These are phyloP conservation scores for Aurelia sp. DNA, from an alignment of 30 jellyfish, hydroid and myxozoan species.

Conservation along the genomic window DNA sequence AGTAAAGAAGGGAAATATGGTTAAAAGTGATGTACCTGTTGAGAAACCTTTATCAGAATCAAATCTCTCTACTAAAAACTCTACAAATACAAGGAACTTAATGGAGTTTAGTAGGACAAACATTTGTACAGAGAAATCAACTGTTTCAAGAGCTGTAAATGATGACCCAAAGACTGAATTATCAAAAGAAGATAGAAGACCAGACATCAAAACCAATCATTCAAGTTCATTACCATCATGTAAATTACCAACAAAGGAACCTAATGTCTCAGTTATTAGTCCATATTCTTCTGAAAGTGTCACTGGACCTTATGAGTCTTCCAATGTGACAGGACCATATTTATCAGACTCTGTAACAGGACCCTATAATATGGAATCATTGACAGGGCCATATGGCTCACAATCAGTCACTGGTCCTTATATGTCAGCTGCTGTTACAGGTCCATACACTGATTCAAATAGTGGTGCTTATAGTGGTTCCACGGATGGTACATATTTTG, in stretches of 20 bases:
- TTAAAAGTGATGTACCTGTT: neutral
- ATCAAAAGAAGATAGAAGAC: neutral
- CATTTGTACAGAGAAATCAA: neutral
- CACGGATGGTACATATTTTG: neutral
- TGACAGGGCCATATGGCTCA: constrained; percentile 26
- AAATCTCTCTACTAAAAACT: neutral
- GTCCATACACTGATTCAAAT: neutral
- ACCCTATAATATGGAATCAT: neutral
- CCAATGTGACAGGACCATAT: constrained; percentile 12
- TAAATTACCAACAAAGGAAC: neutral
- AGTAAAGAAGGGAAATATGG: neutral
- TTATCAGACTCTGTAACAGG: neutral
- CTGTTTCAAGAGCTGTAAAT: neutral
- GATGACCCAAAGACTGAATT: neutral
- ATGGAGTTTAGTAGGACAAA: neutral
- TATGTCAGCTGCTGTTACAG: neutral
- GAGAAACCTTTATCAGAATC: too few species aligned
- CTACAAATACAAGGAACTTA: neutral
- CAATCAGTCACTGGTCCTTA: constrained; percentile 39
- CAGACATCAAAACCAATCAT: neutral
- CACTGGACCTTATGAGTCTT: neutral
- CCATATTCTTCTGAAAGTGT: neutral
- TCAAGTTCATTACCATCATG: neutral
- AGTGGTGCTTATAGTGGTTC: constrained; percentile 6
- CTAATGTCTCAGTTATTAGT: neutral